Base-by-base conservation (phyloP, 2,797 vertebrate species). In the Mormyrus proboscirostris region DNA sequence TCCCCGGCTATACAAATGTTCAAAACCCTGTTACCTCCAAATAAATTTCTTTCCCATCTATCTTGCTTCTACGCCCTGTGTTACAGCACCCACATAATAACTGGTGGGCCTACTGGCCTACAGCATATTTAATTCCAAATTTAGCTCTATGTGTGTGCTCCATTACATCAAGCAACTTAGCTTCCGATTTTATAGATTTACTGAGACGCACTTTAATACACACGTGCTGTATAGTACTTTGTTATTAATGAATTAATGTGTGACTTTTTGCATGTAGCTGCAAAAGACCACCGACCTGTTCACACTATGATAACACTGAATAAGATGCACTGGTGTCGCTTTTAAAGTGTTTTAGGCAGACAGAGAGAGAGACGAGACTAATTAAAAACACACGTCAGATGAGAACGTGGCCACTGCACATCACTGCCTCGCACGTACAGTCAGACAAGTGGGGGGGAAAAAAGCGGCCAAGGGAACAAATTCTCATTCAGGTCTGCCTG, bases 381-480 rank as follows among this genome's bases (percentile, higher is more conserved):
- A 89, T 89, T 89, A 89, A 87, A 55, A 87, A 86, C 84, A 87
- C 9, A 51, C 62, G 9, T 87, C 62, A 41, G 89, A 69, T 86
- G 84, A 89, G 86, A 89, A 73, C 49, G n/a, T 8, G 33, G 84
- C 83, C 51, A 87, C 47, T 76, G 44, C 50, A 89, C 62, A 69
- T 87, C 62, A 86, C 83, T 62, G 57, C 84, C 14, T 22, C 29
- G 10, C 59, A 90, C 16, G 14, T 47, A 87, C 59, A 22, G 44
- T 49, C 44, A 84, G 57, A 44, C 53, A 51, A 83, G 47, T 44
- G 76, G 25, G 69, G 44, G 19, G 4, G 16, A 38, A 47, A 49
- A 41, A 53, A 41, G 33, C 1, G 19, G 82, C 82, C 82, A 2
- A 86, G 5, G 29, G 49, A 51, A 41, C 25, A 50, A 25, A 9